Evolutionary conservation across 1,140 invertebrate species (phyloP).

Genomic region (Tribolium castaneum): DNA sequence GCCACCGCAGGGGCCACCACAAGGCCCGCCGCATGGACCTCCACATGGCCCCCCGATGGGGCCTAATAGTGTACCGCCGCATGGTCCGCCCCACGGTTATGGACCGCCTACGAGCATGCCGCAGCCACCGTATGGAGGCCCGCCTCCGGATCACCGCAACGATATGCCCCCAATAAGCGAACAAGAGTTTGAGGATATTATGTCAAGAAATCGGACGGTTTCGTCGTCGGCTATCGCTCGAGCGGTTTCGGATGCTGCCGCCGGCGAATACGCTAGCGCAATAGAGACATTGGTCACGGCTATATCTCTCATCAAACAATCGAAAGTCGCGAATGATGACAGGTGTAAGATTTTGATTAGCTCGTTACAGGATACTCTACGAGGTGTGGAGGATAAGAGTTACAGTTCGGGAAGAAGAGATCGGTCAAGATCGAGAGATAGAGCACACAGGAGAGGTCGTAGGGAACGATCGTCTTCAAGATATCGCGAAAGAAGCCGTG

Average conservation of each 20-base stretch:
- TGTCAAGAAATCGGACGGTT: conserved; percentile 96
- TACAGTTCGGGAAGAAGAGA: conserved; percentile 78
- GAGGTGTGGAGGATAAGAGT: conserved; percentile 97
- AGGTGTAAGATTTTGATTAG: conserved; percentile 98
- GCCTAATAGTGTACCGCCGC: conserved; percentile 68
- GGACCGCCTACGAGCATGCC: conserved; percentile 65
- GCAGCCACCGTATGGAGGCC: conserved; percentile 60
- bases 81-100: conserved; percentile 72
- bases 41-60: conserved; percentile 70
- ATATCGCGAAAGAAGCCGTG: conserved; percentile 82
- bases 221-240: conserved; percentile 96
- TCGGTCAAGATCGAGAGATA: conserved; percentile 79
- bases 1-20: conserved; percentile 70
- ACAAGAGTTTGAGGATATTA: conserved; percentile 98
- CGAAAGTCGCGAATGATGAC: conserved; percentile 97
- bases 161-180: conserved; percentile 83
- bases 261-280: conserved; percentile 96
- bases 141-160: conserved; percentile 65
- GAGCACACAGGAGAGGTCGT: conserved; percentile 75
- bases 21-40: conserved; percentile 71
- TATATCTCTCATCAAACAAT: conserved; percentile 98
- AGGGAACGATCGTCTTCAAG: conserved; percentile 81
- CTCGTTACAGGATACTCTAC: conserved; percentile 95
- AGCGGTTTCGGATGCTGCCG: conserved; percentile 96
- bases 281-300: conserved; percentile 99